A percentile compares a stretch with the other conserved stretches of the same genome.
phyloP scores from a whole-genome alignment of 2,797 vertebrate species.

The Alcedo quadribrachys region DNA sequence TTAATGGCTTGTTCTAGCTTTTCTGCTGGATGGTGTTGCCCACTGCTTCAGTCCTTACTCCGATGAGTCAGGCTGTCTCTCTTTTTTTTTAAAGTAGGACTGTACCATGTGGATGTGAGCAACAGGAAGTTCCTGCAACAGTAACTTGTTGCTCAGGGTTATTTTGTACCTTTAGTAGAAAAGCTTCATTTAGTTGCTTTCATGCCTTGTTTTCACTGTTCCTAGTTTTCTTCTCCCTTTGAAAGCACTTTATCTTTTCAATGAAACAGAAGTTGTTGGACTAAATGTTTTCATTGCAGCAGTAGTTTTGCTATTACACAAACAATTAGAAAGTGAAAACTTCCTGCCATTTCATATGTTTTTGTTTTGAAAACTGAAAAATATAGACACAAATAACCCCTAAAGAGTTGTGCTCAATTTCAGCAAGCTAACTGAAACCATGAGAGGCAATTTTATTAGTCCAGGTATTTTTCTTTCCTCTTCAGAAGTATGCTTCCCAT shows the following conservation, averaged over 20 bases:
- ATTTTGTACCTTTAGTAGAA: not conserved
- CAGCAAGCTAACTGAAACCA: not conserved
- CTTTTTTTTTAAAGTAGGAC: not conserved
- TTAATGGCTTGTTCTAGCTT: not conserved
- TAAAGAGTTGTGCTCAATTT: not conserved
- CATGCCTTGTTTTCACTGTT: not conserved
- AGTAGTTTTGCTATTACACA: constrained; percentile 3
- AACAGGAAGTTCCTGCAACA: not conserved
- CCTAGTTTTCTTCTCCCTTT: not conserved
- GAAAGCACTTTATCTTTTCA: not conserved
- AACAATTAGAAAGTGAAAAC: constrained; percentile 10
- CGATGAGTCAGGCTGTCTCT: accelerated
- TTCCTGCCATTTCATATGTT: constrained; percentile 15
- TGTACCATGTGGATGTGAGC: not conserved
- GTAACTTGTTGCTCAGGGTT: not conserved
- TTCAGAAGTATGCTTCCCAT: not conserved
- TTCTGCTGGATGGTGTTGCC: not conserved
- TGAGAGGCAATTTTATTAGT: not conserved
- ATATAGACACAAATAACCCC: not conserved
- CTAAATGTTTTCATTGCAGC: not conserved
- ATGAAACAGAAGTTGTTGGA: not conserved
- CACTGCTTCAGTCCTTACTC: not conserved
- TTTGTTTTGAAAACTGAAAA: constrained; percentile 34
- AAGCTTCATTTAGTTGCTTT: not conserved
- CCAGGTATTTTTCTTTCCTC: not conserved